Evolutionary conservation across 2,797 vertebrate species (phyloP), one percentile per base, ranked within the genome.

Genomic region (Acipenser transmontanus): DNA sequence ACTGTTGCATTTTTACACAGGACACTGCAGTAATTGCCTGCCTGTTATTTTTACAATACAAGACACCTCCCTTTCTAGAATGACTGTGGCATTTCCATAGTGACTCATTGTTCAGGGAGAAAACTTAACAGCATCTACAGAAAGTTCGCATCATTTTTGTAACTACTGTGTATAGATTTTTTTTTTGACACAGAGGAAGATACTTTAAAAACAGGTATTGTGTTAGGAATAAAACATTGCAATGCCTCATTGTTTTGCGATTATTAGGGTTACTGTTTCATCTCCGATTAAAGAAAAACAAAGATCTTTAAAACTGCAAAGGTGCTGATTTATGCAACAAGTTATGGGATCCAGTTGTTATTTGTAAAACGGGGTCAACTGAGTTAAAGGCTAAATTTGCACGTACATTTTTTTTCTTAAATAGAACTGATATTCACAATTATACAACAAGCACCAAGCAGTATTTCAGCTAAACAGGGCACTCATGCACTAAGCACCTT

Each of bases 21-120:
- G 85, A 81, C 81, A 82, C 73, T 73, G 82, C 77, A 76, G 77
- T 80, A 75, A 82, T 80, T 81, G 82, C 75, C 80, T 76, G 83
- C 78, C 79, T 79, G 76, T 8, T 77, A 80, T 83, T 87, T 78
- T 86, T 85, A 86, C 77, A 76, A 85, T 14, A 65, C 34, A 69
- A 62, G 64, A 20, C 62, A 17, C 47, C 62, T 49, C 67, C 65
- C 20, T 61, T 61, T 51, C 65, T 66, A 66, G 68, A 77, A 81
- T 61, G 77, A 65, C 72, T 66, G 52, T 50, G 72, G 77, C 72
- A 76, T 70, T 63, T 73, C 81, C 72, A 78, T 77, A 74, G 78
- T 63, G 52, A 12, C 13, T 49, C 59, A 66, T 20, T 61, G 34
- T 71, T 81, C 73, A 76, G 83, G 80, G 78, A 76, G 78, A 78